Conservation (phyloP, 2,797 vertebrate species). For the Diceros bicornis region DNA sequence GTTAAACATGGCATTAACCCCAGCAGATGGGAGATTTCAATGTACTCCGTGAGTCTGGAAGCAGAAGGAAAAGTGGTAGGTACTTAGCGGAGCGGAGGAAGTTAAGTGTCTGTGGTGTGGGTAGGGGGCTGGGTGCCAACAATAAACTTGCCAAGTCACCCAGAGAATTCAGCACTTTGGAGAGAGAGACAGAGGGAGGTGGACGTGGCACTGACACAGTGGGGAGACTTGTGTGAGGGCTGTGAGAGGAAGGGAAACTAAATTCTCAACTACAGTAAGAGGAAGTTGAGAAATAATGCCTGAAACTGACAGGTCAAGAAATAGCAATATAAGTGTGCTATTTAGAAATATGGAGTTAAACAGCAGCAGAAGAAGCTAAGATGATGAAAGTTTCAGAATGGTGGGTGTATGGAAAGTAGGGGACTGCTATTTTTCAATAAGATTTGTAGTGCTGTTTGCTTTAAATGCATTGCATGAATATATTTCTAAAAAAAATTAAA, state of each 20-base stretch:
- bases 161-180: neutral
- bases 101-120: neutral
- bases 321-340: neutral
- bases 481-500: neutral
- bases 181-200: neutral
- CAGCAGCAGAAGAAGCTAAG: neutral
- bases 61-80: neutral
- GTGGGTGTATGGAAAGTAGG: neutral
- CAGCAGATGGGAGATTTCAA: no score
- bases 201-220: accelerated
- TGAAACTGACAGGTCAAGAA: neutral
- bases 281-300: neutral
- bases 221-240: neutral
- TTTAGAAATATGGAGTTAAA: neutral
- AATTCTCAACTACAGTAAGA: neutral
- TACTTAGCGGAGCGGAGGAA: neutral
- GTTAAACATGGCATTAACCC: neutral
- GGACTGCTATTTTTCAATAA: neutral
- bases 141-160: neutral
- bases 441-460: neutral
- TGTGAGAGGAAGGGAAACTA: no score
- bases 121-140: neutral
- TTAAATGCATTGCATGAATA: neutral
- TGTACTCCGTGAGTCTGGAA: neutral
- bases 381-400: neutral